These are phyloP conservation scores for Pantelozetes paolii DNA, from an alignment of 2,888 invertebrate species.

Conservation along the genomic window DNA sequence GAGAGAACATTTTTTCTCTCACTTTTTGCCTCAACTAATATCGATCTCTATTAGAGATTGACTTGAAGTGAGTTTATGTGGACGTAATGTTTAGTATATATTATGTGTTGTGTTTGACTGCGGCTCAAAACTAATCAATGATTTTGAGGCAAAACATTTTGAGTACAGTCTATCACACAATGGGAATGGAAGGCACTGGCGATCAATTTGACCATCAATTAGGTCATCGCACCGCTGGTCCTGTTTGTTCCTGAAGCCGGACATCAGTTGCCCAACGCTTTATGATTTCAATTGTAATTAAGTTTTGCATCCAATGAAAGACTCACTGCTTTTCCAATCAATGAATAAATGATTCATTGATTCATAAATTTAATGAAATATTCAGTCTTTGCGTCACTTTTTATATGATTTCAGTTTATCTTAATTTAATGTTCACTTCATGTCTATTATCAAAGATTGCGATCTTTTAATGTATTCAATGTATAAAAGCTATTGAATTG, in stretches of 20 bases:
- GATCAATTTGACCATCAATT: slow-evolving; percentile 36
- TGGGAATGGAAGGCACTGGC: background rate
- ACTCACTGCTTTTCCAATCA: background rate
- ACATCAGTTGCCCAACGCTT: background rate
- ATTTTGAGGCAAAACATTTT: slow-evolving; percentile 16
- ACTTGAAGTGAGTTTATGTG: slow-evolving; percentile 6
- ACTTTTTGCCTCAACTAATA: slow-evolving; percentile 33
- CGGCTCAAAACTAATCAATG: slow-evolving; percentile 35
- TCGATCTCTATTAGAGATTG: slow-evolving; percentile 36
- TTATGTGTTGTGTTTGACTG: slow-evolving; percentile 28
- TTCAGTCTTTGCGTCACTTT: background rate
- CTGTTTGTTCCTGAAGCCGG: slow-evolving; percentile 38
- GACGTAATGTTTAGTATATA: slow-evolving; percentile 14
- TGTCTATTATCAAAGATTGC: slow-evolving; percentile 15
- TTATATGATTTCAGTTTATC: slow-evolving; percentile 17
- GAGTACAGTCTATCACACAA: slow-evolving; percentile 7
- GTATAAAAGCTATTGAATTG: background rate
- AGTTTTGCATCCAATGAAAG: background rate
- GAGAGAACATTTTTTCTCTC: background rate
- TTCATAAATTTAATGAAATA: background rate
- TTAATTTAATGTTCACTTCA: slow-evolving; percentile 26
- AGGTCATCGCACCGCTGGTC: slow-evolving; percentile 34
- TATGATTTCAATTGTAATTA: background rate
- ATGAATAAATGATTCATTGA: slow-evolving; percentile 20
- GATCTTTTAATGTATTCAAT: slow-evolving; percentile 24